Evolutionary conservation across 2,888 invertebrate species (phyloP), one percentile per base, ranked within the genome.

Genomic region (Tribolium freemani): DNA sequence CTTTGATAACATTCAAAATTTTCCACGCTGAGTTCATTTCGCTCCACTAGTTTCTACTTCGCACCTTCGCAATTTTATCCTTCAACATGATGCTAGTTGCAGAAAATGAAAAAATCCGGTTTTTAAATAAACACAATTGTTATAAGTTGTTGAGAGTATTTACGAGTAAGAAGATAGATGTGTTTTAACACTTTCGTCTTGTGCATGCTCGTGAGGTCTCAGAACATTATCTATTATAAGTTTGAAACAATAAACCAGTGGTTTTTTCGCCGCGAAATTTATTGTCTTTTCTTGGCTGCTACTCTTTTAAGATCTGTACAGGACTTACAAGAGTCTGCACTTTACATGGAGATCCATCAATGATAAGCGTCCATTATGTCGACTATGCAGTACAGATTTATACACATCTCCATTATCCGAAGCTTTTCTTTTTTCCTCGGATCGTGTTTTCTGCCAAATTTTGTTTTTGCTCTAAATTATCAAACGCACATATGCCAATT

Each of bases 331-430:
- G 77, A 76, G 75, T 78, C 75, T 78, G 77, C 77, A 78, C 77
- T 78, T 70, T 74, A 75, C 74, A 78, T 74, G 72, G 66, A 72
- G 74, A 74, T 78, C 77, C 72, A 76, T 78, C 77, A 78, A 72
- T 78, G 77, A 78, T 76, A 75, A 78, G 75, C 76, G 74, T 69
- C 76, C 75, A 77, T 77, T 77, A 75, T 78, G 73, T 73, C 74
- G 74, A 63, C 73, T 73, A 74, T 60, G 75, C 71, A 69, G 66
- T 72, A 74, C 72, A 75, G 69, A 74, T 77, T 73, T 74, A 72
- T 71, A 63, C 60, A 45, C 71, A 58, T 72, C 72, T 77, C 74
- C 77, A 76, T 74, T 77, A 77, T 53, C 64, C 70, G 9, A 48
- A 46, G 20, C 48, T 70, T 46, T 63, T 51, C 44, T 51, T 61